These are phyloP conservation scores for Mormyrops boulengeri DNA, from an alignment of 2,797 vertebrate species.

Conservation along the genomic window DNA sequence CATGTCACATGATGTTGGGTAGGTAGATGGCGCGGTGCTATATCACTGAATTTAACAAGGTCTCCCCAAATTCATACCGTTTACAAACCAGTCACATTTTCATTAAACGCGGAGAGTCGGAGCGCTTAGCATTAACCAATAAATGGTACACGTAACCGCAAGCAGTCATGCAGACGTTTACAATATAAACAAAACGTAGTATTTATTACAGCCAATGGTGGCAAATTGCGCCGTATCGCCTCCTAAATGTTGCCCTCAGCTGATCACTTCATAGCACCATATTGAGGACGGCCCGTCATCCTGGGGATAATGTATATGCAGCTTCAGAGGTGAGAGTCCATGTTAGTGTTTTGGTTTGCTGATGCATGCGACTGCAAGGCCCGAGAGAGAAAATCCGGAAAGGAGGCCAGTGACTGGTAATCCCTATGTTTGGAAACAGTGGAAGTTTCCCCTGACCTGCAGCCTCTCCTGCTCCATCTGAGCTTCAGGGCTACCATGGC, in stretches of 20 bases:
- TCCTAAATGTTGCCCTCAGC: background rate
- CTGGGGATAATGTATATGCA: background rate
- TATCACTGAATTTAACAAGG: background rate
- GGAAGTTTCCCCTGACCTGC: background rate
- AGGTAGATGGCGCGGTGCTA: background rate
- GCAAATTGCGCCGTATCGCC: background rate
- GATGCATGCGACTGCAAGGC: background rate
- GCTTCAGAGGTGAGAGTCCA: background rate
- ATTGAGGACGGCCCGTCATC: background rate
- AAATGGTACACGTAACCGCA: background rate
- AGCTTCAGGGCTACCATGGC: background rate
- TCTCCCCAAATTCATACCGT: background rate
- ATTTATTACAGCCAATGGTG: background rate
- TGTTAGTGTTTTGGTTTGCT: background rate
- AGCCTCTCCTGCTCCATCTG: background rate
- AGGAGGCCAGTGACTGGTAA: background rate
- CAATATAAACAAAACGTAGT: background rate
- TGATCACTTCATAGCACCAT: background rate
- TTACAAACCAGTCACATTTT: background rate
- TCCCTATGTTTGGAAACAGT: constrained; percentile 1
- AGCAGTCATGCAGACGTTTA: background rate
- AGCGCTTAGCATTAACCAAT: background rate
- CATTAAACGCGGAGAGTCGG: background rate
- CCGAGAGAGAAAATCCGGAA: background rate
- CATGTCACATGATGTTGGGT: background rate